Evolutionary conservation across 2,888 invertebrate genomes (phyloP).

Genomic region (Aporophyla lueneburgensis): DNA sequence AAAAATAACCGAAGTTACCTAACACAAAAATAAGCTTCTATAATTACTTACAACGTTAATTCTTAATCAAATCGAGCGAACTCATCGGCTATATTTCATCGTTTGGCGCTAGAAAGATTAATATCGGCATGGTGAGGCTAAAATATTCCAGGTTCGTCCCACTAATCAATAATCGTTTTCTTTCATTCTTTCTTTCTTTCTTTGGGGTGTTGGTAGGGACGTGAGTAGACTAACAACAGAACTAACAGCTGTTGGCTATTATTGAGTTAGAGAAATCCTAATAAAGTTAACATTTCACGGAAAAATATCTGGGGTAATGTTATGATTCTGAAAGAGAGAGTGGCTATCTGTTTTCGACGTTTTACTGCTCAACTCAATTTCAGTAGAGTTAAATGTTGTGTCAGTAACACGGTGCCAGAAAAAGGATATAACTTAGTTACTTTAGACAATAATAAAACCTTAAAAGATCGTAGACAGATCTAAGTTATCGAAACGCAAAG

Average conservation of each 20-base stretch:
- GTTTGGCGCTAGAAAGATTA: constrained; percentile 25
- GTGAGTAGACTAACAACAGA: constrained; percentile 36
- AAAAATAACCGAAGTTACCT: neutral
- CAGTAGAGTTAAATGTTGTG: neutral
- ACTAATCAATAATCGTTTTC: constrained; percentile 56
- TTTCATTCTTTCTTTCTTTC: constrained; percentile 39
- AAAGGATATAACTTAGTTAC: neutral
- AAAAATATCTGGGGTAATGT: constrained; percentile 24
- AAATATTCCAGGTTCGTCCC: constrained; percentile 45
- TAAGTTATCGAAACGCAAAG: neutral
- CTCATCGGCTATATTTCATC: constrained; percentile 15
- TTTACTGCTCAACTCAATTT: neutral
- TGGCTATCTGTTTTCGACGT: neutral
- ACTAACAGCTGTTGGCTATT: constrained; percentile 44
- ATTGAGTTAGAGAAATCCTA: constrained; percentile 39
- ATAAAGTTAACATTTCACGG: constrained; percentile 32
- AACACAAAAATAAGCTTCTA: constrained; percentile 4
- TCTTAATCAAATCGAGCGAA: constrained; percentile 23
- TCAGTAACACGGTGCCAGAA: neutral
- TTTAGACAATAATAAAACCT: neutral
- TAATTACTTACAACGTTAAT: constrained; percentile 21
- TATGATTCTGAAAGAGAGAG: constrained; percentile 15
- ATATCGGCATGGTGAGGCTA: constrained; percentile 23
- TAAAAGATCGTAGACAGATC: neutral
- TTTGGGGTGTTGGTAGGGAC: constrained; percentile 39